Conservation (phyloP, 2,113 vertebrate species). For the Leptocoma aspasia region DNA sequence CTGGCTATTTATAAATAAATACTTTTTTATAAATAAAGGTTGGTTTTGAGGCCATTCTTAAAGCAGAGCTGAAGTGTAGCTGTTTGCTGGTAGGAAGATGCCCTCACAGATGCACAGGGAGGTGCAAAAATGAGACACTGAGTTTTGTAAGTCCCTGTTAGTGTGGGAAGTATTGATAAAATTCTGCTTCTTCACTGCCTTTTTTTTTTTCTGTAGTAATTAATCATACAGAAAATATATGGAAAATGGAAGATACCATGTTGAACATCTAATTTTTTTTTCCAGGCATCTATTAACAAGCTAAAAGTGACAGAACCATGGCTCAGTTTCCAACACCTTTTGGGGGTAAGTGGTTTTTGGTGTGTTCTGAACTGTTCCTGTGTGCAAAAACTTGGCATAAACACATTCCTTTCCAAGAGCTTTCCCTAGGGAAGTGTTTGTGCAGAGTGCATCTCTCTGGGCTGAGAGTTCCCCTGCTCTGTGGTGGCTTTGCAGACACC, state of each 20-base stretch:
- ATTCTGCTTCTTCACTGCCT: not conserved
- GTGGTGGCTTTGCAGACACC: not conserved
- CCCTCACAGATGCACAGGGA: not conserved
- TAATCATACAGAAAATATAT: not conserved
- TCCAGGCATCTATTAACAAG: slow-evolving; percentile 68
- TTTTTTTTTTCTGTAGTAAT: not conserved
- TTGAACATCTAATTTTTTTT: not conserved
- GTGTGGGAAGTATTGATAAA: not conserved
- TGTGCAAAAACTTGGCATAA: not conserved
- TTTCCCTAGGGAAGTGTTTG: not conserved
- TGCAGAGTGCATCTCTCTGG: not conserved
- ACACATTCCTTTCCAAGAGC: not conserved
- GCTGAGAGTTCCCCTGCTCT: not conserved
- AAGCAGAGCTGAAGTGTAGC: not conserved
- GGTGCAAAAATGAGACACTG: not conserved
- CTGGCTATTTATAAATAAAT: not conserved
- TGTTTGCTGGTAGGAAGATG: not conserved
- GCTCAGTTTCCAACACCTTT: slow-evolving; percentile 97
- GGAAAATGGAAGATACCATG: not conserved
- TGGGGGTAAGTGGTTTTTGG: slow-evolving; percentile 81
- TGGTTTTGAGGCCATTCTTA: not conserved
- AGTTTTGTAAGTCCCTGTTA: not conserved
- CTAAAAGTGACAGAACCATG: slow-evolving; percentile 87
- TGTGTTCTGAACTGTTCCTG: not conserved
- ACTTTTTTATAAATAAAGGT: not conserved